phyloP scores from a whole-genome alignment of 2,888 invertebrate genomes.

The Cerceris ruficornis region DNA sequence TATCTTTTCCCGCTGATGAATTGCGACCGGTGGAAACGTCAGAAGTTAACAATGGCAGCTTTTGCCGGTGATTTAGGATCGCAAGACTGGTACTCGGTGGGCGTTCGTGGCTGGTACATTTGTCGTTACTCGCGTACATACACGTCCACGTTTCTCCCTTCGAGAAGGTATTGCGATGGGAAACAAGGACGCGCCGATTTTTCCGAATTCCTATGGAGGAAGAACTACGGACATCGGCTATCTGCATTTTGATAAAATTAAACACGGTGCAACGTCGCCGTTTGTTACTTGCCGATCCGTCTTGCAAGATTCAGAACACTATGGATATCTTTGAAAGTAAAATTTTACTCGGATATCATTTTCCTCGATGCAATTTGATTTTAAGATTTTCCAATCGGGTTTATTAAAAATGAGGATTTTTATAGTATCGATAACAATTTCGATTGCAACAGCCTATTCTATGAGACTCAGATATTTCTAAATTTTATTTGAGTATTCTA shows the following conservation, averaged over 20 bases:
- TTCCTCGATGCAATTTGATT: too few relatives aligned
- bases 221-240: slow-evolving; percentile 11
- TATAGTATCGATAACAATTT: too few relatives aligned
- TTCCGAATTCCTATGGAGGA: slow-evolving; percentile 9
- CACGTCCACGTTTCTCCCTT: slow-evolving; percentile 23
- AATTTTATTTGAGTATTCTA: too few relatives aligned
- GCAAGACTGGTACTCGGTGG: slow-evolving; percentile 45
- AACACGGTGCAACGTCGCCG: too few relatives aligned
- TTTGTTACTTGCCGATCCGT: too few relatives aligned
- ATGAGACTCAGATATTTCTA: too few relatives aligned
- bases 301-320: too few relatives aligned
- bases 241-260: neutral
- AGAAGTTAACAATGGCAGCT: slow-evolving; percentile 62
- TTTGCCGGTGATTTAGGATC: slow-evolving; percentile 58
- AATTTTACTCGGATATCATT: too few relatives aligned
- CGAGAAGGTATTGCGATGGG: slow-evolving; percentile 34
- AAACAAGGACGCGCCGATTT: slow-evolving; percentile 35
- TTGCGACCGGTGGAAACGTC: slow-evolving; percentile 54
- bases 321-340: too few relatives aligned
- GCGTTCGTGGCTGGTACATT: slow-evolving; percentile 54
- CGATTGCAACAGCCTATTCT: too few relatives aligned
- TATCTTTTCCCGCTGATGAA: slow-evolving; percentile 42
- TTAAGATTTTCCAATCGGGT: too few relatives aligned
- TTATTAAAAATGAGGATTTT: too few relatives aligned
- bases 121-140: slow-evolving; percentile 53